A percentile compares a stretch with the other conserved stretches of the same genome.
Evolutionary conservation across 2,797 vertebrate species (phyloP).

Genomic region (Pampus argenteus): DNA sequence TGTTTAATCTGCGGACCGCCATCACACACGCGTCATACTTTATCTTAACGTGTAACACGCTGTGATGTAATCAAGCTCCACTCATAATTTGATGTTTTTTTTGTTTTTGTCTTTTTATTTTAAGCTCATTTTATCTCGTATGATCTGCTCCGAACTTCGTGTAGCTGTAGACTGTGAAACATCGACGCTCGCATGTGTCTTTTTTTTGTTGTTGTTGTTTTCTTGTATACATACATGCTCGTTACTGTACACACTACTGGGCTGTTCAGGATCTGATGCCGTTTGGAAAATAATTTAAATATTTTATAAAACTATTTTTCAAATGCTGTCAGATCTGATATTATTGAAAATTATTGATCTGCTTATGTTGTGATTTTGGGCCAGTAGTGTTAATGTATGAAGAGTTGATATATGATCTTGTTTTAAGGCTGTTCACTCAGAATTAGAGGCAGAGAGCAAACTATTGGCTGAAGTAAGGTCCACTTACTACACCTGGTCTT

Average conservation of each 20-base stretch:
- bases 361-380: slow-evolving; percentile 13
- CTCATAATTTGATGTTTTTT: background rate
- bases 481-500: background rate
- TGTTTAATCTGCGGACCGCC: slow-evolving; percentile 23
- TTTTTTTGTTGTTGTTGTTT: slow-evolving; percentile 28
- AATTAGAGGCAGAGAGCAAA: slow-evolving; percentile 2
- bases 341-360: background rate
- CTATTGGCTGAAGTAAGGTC: background rate
- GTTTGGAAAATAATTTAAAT: background rate
- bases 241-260: slow-evolving; percentile 30
- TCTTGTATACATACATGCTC: slow-evolving; percentile 13
- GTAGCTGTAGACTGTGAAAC: slow-evolving; percentile 71
- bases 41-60: slow-evolving; percentile 39
- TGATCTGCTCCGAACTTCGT: slow-evolving; percentile 22
- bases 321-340: slow-evolving; percentile 1
- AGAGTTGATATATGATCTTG: slow-evolving; percentile 11
- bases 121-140: slow-evolving; percentile 48
- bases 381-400: slow-evolving; percentile 28
- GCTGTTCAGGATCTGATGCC: slow-evolving; percentile 1
- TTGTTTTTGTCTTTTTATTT: slow-evolving; percentile 38
- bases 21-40: slow-evolving; percentile 34
- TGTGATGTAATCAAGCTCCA: slow-evolving; percentile 42
- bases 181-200: slow-evolving; percentile 28
- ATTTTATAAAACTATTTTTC: background rate
- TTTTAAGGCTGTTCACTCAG: slow-evolving; percentile 19